Base-by-base conservation (phyloP, 2,888 invertebrate genomes). In the Himalopsyche tibetana region DNA sequence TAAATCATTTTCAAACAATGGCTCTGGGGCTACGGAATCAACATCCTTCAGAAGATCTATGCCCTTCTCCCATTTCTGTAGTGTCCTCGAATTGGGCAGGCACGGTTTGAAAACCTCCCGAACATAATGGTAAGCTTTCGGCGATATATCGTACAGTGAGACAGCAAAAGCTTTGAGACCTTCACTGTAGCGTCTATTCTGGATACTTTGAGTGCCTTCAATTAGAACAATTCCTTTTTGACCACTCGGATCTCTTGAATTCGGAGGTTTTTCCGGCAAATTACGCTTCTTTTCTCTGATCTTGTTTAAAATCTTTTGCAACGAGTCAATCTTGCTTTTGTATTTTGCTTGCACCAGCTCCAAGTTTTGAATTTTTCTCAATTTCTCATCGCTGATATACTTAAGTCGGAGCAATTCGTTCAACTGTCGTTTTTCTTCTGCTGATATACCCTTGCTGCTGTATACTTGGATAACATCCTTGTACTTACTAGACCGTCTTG, bases 31-130 rank as follows among this genome's bases (percentile, higher is more conserved):
- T 63, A 63, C 63, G 5, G 63, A 63, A 28, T 81, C 45, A 17
- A 45, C 81, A 45, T 81, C 81, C 8, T 45, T 51, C 42, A 81
- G 5, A 28, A 81, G 45, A 45, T 81, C 45, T 17, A 81, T 45
- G 8, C 40, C 45, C 15, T 45, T 45, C 12, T 51, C 81, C 81
- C 81, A 81, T 19, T 51, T 81, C 28, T 40, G 40, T 2, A 81
- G 42, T n/a, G 81, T 81, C 81, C 45, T 81, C 40, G 45, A 28
- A 17, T 45, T 45, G 15, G 81, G 81, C 81, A 81, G 19, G 45
- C 81, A 81, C 19, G 81, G 81, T 28, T 81, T 28, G 12, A 81
- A 81, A 19, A 81, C 81, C n/a, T 81, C 81, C 6, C 45, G 15
- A 42, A 81, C 45, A 12, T 81, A 81, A 17, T 28, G 28, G 19